These are phyloP conservation scores for Dipodomys merriami DNA, from an alignment of 2,113 vertebrate species.

Conservation along the genomic window DNA sequence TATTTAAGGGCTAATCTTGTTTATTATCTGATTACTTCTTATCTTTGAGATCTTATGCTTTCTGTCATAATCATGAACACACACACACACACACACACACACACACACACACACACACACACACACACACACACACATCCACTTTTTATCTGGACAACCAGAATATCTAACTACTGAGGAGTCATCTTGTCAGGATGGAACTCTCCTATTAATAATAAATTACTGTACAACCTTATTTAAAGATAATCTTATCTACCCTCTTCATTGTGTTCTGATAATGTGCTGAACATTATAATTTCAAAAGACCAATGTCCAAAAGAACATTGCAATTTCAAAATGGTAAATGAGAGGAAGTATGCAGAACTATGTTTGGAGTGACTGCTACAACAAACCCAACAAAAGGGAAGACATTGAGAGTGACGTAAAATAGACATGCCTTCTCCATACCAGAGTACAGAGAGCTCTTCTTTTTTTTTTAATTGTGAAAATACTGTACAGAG, in stretches of 20 bases:
- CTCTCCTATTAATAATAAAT: constrained; percentile 55
- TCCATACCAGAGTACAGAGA: not conserved
- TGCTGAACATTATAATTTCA: constrained; percentile 32
- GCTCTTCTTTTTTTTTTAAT: not conserved
- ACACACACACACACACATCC: too few relatives aligned
- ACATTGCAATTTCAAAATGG: not conserved
- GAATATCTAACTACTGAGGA: constrained; percentile 10
- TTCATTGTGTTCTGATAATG: constrained; percentile 30
- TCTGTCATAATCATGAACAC: not conserved
- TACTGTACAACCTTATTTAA: not conserved
- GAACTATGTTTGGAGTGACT: not conserved
- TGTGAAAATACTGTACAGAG: too few relatives aligned
- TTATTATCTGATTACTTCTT: not conserved
- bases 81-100: not conserved
- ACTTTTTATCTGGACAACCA: not conserved
- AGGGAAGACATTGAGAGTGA: not conserved
- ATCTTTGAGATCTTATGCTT: not conserved
- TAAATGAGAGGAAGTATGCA: not conserved
- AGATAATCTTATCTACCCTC: constrained; percentile 48
- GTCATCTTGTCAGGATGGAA: not conserved
- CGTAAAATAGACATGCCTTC: not conserved
- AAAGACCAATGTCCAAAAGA: not conserved
- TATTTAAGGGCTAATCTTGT: constrained; percentile 27
- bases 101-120: not conserved
- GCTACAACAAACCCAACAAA: not conserved